Conservation (phyloP, 2,888 invertebrate species). For the Ormyrus labotus region DNA sequence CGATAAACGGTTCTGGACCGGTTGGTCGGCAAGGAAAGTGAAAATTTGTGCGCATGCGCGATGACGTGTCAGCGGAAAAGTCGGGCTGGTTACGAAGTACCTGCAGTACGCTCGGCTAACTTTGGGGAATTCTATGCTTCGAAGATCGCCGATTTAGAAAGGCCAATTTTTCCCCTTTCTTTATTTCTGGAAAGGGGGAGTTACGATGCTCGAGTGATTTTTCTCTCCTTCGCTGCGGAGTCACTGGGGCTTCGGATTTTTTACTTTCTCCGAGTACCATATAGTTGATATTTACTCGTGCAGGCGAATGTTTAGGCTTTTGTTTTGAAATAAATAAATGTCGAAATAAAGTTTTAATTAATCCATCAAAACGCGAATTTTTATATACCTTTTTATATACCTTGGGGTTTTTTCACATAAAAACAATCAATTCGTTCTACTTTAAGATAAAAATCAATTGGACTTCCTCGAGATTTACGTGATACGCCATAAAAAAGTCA, state of each 20-base stretch:
- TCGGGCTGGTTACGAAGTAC: constrained; percentile 14
- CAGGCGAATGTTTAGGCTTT: too few species aligned
- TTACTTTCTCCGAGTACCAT: constrained; percentile 49
- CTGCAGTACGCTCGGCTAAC: not conserved
- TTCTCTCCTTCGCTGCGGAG: constrained; percentile 11
- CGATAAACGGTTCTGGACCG: constrained; percentile 1
- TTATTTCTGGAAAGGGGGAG: constrained; percentile 42
- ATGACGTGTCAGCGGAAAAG: constrained; percentile 18
- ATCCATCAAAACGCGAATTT: too few species aligned
- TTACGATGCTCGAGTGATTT: constrained; percentile 45
- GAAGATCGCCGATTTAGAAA: constrained; percentile 47
- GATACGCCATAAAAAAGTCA: too few species aligned
- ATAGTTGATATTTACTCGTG: too few species aligned
- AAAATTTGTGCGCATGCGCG: constrained; percentile 8
- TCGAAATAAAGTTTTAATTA: too few species aligned
- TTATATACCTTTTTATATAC: too few species aligned
- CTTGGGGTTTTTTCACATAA: too few species aligned
- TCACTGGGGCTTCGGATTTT: constrained; percentile 14
- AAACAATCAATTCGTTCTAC: too few species aligned
- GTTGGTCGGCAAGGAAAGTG: constrained; percentile 20
- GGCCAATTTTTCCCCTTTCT: constrained; percentile 24
- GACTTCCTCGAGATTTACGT: too few species aligned
- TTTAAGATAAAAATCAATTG: too few species aligned
- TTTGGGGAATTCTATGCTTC: constrained; percentile 5
- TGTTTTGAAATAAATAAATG: too few species aligned